phyloP scores from a whole-genome alignment of 2,797 vertebrate species.

The Karalla daura region DNA sequence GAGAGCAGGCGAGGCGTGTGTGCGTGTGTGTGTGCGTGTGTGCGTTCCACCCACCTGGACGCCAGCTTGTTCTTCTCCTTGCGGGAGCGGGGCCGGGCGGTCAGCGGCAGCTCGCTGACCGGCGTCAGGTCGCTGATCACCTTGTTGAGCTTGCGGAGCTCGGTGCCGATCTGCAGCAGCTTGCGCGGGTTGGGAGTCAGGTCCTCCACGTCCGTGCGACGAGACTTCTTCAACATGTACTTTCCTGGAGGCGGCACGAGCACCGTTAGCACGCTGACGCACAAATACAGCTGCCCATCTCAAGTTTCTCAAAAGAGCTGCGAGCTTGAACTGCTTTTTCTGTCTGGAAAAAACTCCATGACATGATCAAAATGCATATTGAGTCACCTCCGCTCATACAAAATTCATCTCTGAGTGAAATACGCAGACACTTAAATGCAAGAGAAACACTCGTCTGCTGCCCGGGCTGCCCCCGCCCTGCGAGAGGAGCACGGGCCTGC shows the following conservation, averaged over 20 bases:
- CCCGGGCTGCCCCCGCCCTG: neutral
- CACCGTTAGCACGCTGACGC: too few species aligned
- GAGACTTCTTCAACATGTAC: conserved; percentile 95
- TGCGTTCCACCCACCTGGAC: conserved; percentile 89
- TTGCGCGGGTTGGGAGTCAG: conserved; percentile 97
- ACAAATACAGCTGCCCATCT: too few species aligned
- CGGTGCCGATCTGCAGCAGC: conserved; percentile 96
- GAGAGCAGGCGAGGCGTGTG: too few species aligned
- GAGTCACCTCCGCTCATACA: neutral
- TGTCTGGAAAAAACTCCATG: neutral
- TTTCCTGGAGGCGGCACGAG: too few species aligned
- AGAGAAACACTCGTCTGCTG: neutral
- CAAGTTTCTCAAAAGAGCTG: too few species aligned
- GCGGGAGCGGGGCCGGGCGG: conserved; percentile 94
- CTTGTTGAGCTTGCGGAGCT: conserved; percentile 97
- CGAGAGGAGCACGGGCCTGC: neutral
- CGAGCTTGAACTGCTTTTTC: neutral
- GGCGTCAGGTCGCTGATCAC: conserved; percentile 98
- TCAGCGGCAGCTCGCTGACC: conserved; percentile 96
- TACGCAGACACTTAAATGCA: neutral
- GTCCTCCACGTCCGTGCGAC: conserved; percentile 97
- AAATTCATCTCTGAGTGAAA: neutral
- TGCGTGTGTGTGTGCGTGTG: fast-evolving
- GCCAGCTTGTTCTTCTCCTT: conserved; percentile 99
- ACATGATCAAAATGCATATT: neutral